Base-by-base conservation (phyloP, 23 tunicate species). In the Botrylloides violaceus region DNA sequence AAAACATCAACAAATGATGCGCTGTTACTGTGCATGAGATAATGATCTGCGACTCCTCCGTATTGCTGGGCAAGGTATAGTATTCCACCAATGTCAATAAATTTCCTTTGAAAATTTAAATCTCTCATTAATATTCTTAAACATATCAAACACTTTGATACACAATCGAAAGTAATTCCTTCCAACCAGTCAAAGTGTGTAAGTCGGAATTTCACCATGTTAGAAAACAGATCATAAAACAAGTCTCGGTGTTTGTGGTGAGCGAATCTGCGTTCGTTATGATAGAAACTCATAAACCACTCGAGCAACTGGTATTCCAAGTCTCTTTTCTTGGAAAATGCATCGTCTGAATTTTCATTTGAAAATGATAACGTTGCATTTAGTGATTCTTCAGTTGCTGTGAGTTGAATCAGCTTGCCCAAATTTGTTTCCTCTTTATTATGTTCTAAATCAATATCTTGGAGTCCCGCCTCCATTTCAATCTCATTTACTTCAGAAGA, bases 121-220 rank as follows among this genome's bases (percentile, higher is more conserved):
- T 90, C 97, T 50, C 97, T 68, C 76, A 83, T 75, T 28, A 90
- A 32, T 72, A 90, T 83, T 3, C 97, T 75, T 4, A 90, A 32
- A 36, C 90, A 83, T 27, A 80, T 79, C 9, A 90, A 29, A 32
- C 35, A 33, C 2, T 82, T 68, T 30, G 81, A 49, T 4, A 43
- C 61, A 64, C 66, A 74, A 34, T 90, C 90, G 12, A 36, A 68
- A 4, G 58, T 23, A 36, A 23, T 68, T n/a, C 58, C 29, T 43
- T 68, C 49, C 30, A 43, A 26, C 56, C 56, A 68, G 32, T 68
- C 74, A 23, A 43, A 20, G 58, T 68, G 56, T n/a, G 74, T 37
- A 4, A 68, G 0, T 24, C 74, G 43, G 30, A 37, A 37, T 37
- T 68, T 68, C 30, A 68, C 22, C 18, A 68, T 1, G 47, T 68